These are phyloP conservation scores for Matsumurasca onukii DNA, from an alignment of 1,140 invertebrate genomes.

Conservation along the genomic window DNA sequence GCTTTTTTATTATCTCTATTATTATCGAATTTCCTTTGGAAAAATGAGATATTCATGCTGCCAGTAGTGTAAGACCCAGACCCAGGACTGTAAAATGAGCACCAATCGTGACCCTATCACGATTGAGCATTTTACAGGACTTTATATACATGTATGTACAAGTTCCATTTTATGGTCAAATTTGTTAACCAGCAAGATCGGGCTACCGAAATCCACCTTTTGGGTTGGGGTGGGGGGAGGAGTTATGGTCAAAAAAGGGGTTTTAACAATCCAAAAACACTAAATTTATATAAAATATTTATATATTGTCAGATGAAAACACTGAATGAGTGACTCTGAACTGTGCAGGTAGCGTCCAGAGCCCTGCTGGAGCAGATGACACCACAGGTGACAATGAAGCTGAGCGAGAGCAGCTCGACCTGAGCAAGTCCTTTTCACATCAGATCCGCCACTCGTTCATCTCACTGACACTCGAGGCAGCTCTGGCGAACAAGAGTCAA, in stretches of 20 bases:
- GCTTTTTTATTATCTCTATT: no score
- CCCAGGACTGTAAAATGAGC: no score
- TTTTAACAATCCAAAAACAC: no score
- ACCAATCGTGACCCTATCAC: no score
- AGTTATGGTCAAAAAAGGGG: not conserved
- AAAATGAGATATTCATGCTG: no score
- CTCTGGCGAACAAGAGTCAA: conserved; percentile 50
- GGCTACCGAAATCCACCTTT: not conserved
- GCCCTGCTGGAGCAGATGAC: conserved; percentile 48
- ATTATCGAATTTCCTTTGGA: no score
- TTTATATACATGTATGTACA: not conserved
- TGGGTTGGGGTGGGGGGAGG: not conserved
- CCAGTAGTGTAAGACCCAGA: no score
- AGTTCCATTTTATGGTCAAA: not conserved
- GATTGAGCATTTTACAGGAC: not conserved
- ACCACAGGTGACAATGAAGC: conserved; percentile 48
- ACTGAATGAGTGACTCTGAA: not conserved
- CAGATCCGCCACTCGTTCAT: conserved; percentile 50
- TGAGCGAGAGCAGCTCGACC: conserved; percentile 41
- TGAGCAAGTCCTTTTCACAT: conserved; percentile 45
- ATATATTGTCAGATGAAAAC: not conserved
- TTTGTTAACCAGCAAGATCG: no score
- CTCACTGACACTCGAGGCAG: conserved; percentile 51
- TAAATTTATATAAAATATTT: not conserved
- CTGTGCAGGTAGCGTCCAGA: conserved; percentile 50